These are phyloP conservation scores for Epinotia nisella DNA, from an alignment of 2,888 invertebrate genomes.

Conservation along the genomic window DNA sequence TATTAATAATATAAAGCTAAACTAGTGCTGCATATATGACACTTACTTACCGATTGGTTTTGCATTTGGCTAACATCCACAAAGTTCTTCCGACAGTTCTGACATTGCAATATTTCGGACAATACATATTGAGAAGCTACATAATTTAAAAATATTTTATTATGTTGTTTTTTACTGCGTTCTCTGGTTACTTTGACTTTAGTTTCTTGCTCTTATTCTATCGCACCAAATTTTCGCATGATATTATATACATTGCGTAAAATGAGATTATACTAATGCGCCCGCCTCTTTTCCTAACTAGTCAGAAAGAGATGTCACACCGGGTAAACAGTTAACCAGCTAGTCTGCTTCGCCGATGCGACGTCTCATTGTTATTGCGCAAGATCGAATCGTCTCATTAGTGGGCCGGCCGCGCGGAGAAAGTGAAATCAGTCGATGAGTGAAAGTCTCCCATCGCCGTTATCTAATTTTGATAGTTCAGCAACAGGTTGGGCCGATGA, in stretches of 20 bases:
- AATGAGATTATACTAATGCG: neutral
- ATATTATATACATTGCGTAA: neutral
- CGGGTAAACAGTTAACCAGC: slow-evolving; percentile 48
- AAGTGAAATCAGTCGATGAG: slow-evolving; percentile 77
- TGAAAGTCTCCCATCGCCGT: slow-evolving; percentile 76
- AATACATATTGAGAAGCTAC: neutral
- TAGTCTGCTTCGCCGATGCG: slow-evolving; percentile 51
- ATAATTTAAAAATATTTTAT: neutral
- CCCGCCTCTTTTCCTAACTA: neutral
- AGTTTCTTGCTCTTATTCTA: slow-evolving; percentile 4
- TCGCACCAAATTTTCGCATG: neutral
- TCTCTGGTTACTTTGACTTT: neutral
- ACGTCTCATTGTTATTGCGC: slow-evolving; percentile 62
- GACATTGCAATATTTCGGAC: slow-evolving; percentile 5
- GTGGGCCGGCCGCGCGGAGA: slow-evolving; percentile 61
- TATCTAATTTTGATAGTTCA: slow-evolving; percentile 75
- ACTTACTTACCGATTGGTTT: slow-evolving; percentile 18
- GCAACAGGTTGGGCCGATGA: slow-evolving; percentile 46
- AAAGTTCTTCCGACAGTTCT: neutral
- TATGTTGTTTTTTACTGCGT: too few relatives aligned
- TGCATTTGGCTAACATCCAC: slow-evolving; percentile 13
- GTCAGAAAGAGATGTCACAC: slow-evolving; percentile 1
- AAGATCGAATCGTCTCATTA: slow-evolving; percentile 69
- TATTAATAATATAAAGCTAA: too few relatives aligned
- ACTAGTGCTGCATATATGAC: neutral